Evolutionary conservation across 2,888 invertebrate genomes (phyloP).

Genomic region (Camponotus fellah): DNA sequence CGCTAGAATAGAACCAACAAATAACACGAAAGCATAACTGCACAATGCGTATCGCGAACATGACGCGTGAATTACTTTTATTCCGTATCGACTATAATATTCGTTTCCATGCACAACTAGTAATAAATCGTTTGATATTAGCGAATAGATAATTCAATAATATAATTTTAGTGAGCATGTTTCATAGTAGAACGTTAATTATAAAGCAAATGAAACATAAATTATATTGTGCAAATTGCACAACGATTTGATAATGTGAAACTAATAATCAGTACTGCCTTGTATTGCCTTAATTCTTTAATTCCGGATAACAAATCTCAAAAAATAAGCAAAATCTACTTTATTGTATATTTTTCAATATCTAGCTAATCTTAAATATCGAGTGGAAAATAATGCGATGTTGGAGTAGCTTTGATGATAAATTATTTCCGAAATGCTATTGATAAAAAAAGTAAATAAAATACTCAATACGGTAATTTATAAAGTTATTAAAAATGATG

Average conservation of each 20-base stretch:
- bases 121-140: constrained; percentile 39
- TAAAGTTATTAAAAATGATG: neutral
- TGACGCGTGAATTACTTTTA: constrained; percentile 40
- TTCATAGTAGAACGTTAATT: constrained; percentile 49
- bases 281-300: constrained; percentile 8
- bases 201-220: constrained; percentile 30
- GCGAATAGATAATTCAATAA: constrained; percentile 26
- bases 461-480: neutral
- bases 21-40: constrained; percentile 31
- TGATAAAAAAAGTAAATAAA: neutral
- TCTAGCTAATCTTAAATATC: neutral
- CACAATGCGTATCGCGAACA: constrained; percentile 18
- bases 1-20: constrained; percentile 20
- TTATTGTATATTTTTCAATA: neutral
- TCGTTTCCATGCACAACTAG: constrained; percentile 21
- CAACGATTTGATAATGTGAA: constrained; percentile 29
- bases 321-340: neutral
- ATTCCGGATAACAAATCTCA: neutral
- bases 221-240: constrained; percentile 34
- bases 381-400: neutral
- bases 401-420: neutral
- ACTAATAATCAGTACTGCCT: constrained; percentile 3
- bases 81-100: neutral
- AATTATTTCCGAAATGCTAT: neutral
- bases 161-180: constrained; percentile 23